Conservation (phyloP, 2,113 vertebrate species). For the Uropsilus gracilis region DNA sequence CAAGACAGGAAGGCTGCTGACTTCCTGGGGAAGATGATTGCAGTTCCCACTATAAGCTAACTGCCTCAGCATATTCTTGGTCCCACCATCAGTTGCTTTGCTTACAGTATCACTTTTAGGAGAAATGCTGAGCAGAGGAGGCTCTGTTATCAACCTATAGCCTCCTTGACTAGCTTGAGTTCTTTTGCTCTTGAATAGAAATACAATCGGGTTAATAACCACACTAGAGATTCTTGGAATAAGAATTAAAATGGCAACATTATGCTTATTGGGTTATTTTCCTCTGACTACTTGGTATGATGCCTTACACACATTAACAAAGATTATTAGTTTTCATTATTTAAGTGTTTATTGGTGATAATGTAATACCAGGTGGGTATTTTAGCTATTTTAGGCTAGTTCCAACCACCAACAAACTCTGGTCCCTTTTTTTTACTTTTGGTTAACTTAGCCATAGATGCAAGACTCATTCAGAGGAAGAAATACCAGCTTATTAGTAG, state of each 20-base stretch:
- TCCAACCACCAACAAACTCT: background rate
- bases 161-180: background rate
- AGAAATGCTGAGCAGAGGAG: background rate
- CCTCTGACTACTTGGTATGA: conserved; percentile 39
- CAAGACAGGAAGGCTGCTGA: background rate
- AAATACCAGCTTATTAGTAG: background rate
- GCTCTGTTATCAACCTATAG: background rate
- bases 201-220: background rate
- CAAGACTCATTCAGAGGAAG: background rate
- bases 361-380: background rate
- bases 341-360: conserved; percentile 17
- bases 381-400: background rate
- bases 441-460: background rate
- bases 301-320: conserved; percentile 26
- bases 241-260: conserved; percentile 20
- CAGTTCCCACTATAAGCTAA: background rate
- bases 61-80: background rate
- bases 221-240: conserved; percentile 13
- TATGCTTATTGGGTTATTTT: background rate
- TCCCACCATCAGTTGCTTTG: background rate
- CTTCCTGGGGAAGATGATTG: background rate
- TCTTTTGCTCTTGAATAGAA: conserved; percentile 20
- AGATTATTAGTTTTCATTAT: background rate
- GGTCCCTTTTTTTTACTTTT: background rate
- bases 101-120: background rate